phyloP scores from a whole-genome alignment of 2,797 vertebrate species.

The Florisuga fusca region DNA sequence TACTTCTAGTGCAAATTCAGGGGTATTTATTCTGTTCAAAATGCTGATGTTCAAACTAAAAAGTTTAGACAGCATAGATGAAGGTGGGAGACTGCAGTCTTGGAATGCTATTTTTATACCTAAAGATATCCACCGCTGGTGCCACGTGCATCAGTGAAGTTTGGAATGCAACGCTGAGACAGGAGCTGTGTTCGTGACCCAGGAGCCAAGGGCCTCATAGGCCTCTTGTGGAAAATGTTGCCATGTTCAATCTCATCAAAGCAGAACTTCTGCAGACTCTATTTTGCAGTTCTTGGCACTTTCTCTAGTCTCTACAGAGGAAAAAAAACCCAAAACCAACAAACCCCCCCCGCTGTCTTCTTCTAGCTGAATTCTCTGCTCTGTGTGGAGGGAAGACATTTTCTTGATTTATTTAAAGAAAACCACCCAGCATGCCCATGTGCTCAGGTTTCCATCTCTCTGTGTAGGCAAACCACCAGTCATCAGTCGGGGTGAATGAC shows the following conservation, averaged over 20 bases:
- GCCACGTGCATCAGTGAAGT: neutral
- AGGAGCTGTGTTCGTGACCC: neutral
- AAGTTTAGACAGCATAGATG: neutral
- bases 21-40: neutral
- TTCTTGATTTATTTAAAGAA: constrained; percentile 20
- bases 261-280: neutral
- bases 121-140: neutral
- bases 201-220: neutral
- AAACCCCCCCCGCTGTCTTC: neutral
- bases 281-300: neutral
- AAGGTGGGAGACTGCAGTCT: neutral
- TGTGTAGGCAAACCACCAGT: neutral
- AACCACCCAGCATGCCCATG: neutral
- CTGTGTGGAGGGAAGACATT: neutral
- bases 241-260: neutral
- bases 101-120: neutral
- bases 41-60: neutral
- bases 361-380: neutral
- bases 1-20: neutral
- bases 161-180: neutral
- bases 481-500: neutral
- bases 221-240: neutral
- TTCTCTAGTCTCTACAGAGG: neutral
- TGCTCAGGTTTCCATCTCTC: neutral
- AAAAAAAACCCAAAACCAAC: neutral